These are phyloP conservation scores for Myotis yumanensis DNA, from an alignment of 2,113 vertebrate genomes.

Conservation along the genomic window DNA sequence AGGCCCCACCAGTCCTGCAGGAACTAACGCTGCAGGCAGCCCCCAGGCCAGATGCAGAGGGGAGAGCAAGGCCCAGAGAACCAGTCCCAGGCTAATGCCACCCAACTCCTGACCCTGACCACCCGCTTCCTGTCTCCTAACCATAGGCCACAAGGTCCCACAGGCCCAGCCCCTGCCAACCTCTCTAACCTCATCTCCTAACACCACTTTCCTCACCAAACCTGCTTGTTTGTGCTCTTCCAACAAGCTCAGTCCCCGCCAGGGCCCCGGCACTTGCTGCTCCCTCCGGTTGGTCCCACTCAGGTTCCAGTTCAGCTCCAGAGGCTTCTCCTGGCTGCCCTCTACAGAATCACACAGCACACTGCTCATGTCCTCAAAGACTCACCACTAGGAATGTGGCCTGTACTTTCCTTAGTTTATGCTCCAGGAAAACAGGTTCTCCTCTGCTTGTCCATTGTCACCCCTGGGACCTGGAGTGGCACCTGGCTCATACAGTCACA, in stretches of 20 bases:
- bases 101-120: not conserved
- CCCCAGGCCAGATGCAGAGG: too few relatives aligned
- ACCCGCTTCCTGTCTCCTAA: constrained; percentile 6
- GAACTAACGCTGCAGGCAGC: not conserved
- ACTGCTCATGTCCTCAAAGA: too few relatives aligned
- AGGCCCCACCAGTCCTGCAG: not conserved
- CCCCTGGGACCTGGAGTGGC: not conserved
- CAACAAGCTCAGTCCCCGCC: too few relatives aligned
- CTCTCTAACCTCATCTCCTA: not conserved
- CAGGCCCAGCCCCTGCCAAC: not conserved
- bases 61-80: not conserved
- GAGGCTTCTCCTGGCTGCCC: not conserved
- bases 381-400: not conserved
- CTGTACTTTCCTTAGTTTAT: not conserved
- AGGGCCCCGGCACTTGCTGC: not conserved
- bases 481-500: not conserved
- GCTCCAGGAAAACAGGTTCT: not conserved
- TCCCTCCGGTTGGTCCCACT: not conserved
- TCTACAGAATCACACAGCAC: not conserved
- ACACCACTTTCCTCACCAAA: not conserved
- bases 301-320: not conserved
- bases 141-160: constrained; percentile 22
- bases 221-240: not conserved
- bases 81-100: not conserved
- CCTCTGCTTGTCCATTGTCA: not conserved